phyloP scores from a whole-genome alignment of 2,888 invertebrate genomes.

The Sphaerophoria rueppellii region DNA sequence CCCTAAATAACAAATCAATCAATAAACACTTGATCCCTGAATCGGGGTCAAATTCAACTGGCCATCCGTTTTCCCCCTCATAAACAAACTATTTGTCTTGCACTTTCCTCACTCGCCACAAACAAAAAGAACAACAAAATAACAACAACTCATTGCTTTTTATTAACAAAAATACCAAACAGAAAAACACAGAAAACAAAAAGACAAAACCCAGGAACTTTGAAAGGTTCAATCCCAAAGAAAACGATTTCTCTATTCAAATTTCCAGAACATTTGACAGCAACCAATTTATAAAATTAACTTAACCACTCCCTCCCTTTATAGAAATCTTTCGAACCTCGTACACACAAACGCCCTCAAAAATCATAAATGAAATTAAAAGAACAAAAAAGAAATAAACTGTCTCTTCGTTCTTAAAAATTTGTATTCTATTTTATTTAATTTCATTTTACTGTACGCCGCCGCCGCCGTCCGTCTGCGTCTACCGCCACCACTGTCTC shows the following conservation, averaged over 20 bases:
- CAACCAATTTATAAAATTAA: conserved; percentile 71
- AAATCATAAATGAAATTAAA: background rate
- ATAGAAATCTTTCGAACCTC: background rate
- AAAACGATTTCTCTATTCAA: conserved; percentile 68
- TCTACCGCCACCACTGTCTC: background rate
- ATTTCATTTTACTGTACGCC: too few relatives aligned
- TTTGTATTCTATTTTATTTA: background rate
- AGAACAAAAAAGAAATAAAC: background rate
- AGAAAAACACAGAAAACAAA: too few relatives aligned
- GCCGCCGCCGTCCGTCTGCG: background rate
- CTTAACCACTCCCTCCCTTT: conserved; percentile 60
- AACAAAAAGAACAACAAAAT: background rate
- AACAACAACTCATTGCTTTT: conserved; percentile 18
- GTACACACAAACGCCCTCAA: conserved; percentile 17
- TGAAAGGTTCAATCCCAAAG: conserved; percentile 34
- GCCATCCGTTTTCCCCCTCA: conserved; percentile 5
- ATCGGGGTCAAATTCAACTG: conserved; percentile 61
- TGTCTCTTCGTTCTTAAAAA: conserved; percentile 23
- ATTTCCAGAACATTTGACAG: conserved; percentile 58
- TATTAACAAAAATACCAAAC: conserved; percentile 3
- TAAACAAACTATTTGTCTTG: background rate
- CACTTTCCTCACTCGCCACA: background rate
- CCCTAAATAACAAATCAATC: conserved; percentile 54
- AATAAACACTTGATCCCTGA: conserved; percentile 59
- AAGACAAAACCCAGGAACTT: conserved; percentile 27